These are phyloP conservation scores for Thunnus maccoyii DNA, from an alignment of 2,113 vertebrate species.

Conservation along the genomic window DNA sequence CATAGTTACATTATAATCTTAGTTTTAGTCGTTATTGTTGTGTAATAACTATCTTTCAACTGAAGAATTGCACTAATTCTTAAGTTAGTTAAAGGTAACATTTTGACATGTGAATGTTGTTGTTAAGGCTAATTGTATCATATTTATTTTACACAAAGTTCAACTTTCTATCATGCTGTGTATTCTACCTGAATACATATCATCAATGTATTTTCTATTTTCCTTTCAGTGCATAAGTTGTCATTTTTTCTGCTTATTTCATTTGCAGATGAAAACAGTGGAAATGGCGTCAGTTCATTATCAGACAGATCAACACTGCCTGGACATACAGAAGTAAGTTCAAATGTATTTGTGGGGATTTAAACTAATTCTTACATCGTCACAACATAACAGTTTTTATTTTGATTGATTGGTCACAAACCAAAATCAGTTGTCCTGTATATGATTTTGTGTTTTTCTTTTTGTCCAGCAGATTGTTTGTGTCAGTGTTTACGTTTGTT, in stretches of 20 bases:
- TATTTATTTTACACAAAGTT: background rate
- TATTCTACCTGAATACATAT: background rate
- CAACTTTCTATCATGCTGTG: background rate
- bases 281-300: slow-evolving; percentile 61
- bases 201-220: background rate
- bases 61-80: too few species aligned
- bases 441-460: background rate
- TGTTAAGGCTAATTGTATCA: too few species aligned
- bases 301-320: slow-evolving; percentile 69
- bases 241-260: slow-evolving; percentile 19
- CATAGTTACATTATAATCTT: background rate
- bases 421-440: too few species aligned
- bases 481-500: slow-evolving; percentile 6
- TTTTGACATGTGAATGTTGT: too few species aligned
- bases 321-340: slow-evolving; percentile 79
- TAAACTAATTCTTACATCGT: too few species aligned
- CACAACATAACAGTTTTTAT: too few species aligned
- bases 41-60: too few species aligned
- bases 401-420: too few species aligned
- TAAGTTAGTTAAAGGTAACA: too few species aligned
- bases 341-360: background rate
- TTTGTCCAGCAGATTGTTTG: background rate
- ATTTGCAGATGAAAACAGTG: slow-evolving; percentile 80
- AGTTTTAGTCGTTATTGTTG: too few species aligned
- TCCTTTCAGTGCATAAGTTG: background rate